Percentiles rank a stretch among this genome's conserved stretches.
These are phyloP conservation scores for Pheosia gnoma DNA, from an alignment of 2,888 invertebrate species.

Conservation along the genomic window DNA sequence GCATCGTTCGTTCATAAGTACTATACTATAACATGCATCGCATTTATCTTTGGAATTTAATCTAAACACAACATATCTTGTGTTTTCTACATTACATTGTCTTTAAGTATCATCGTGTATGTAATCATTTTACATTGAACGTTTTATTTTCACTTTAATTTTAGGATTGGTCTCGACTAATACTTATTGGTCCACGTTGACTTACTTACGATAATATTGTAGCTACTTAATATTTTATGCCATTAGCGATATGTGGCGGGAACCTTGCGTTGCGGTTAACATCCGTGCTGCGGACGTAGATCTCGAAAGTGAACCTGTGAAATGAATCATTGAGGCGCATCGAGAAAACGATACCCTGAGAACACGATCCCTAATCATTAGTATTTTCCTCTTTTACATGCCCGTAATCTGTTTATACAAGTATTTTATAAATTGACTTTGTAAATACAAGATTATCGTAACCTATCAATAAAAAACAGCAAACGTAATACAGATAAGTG, in stretches of 20 bases:
- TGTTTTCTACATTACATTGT: constrained; percentile 24
- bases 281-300: constrained; percentile 64
- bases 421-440: background rate
- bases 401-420: background rate
- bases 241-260: constrained; percentile 48
- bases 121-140: constrained; percentile 53
- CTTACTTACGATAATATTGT: constrained; percentile 41
- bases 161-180: background rate
- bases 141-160: background rate
- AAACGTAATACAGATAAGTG: constrained; percentile 1
- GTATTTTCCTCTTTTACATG: constrained; percentile 36
- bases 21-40: constrained; percentile 9
- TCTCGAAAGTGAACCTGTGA: constrained; percentile 80
- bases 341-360: constrained; percentile 66
- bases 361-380: constrained; percentile 58
- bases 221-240: constrained; percentile 23
- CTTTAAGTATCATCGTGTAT: constrained; percentile 51
- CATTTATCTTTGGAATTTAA: constrained; percentile 43
- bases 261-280: constrained; percentile 67
- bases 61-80: constrained; percentile 33
- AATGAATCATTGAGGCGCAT: constrained; percentile 78
- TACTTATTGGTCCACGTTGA: constrained; percentile 26
- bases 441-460: constrained; percentile 1
- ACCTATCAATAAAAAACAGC: constrained; percentile 3
- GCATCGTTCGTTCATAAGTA: background rate